A percentile compares a stretch with the other conserved stretches of the same genome.
These are phyloP conservation scores for Patella pellucida DNA, from an alignment of 2,888 invertebrate genomes.

Conservation along the genomic window DNA sequence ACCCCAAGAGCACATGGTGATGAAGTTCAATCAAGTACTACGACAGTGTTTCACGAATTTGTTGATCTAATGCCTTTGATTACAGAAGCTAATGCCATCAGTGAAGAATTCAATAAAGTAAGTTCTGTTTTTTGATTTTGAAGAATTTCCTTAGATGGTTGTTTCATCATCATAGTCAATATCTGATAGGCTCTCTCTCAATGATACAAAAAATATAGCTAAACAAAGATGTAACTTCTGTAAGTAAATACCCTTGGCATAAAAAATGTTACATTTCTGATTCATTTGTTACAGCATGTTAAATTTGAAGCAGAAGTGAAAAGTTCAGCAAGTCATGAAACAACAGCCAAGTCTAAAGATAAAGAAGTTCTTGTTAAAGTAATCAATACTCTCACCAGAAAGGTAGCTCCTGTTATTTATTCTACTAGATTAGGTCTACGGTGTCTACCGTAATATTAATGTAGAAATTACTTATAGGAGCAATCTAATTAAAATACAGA, in stretches of 20 bases:
- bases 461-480: no score
- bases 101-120: constrained; percentile 57
- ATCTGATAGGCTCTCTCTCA: no score
- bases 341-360: constrained; percentile 39
- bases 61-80: constrained; percentile 53
- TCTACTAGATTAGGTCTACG: no score
- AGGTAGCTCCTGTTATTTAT: constrained; percentile 37
- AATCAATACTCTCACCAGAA: constrained; percentile 46
- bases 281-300: constrained; percentile 40
- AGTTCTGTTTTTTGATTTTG: background rate
- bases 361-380: constrained; percentile 54
- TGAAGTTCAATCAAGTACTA: constrained; percentile 31
- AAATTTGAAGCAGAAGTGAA: constrained; percentile 54
- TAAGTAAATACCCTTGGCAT: background rate
- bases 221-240: no score
- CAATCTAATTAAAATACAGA: no score
- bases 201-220: no score
- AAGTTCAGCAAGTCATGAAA: constrained; percentile 53
- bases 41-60: constrained; percentile 51
- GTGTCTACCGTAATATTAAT: no score
- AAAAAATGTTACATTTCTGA: background rate
- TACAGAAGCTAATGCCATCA: constrained; percentile 58
- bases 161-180: no score
- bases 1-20: constrained; percentile 30
- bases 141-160: no score